Conservation (phyloP, 2,888 invertebrate genomes). For the Archips crataeganus region DNA sequence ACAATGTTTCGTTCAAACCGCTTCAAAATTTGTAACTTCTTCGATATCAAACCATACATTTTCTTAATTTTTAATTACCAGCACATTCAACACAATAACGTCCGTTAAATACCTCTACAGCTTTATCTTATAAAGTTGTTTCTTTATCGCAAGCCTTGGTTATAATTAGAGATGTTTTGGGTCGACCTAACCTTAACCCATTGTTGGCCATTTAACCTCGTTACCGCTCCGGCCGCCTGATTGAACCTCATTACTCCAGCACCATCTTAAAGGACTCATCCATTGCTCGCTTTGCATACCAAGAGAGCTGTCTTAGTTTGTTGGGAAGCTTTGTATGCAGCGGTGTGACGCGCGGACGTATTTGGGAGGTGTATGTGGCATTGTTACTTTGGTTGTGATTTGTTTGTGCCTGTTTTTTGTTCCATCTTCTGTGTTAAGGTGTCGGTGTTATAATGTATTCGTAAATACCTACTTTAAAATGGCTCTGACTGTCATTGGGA, state of each 20-base stretch:
- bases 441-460: neutral
- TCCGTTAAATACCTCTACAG: too few relatives aligned
- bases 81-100: too few relatives aligned
- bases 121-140: neutral
- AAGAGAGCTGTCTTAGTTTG: neutral
- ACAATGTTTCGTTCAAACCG: too few relatives aligned
- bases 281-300: slow-evolving; percentile 18
- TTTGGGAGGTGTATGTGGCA: neutral
- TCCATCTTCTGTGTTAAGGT: neutral
- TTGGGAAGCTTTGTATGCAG: neutral
- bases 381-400: slow-evolving; percentile 2
- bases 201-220: slow-evolving; percentile 62
- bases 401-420: neutral
- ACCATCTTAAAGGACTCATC: slow-evolving; percentile 12
- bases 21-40: too few relatives aligned
- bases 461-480: neutral
- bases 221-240: slow-evolving; percentile 49
- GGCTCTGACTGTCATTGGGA: neutral
- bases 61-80: too few relatives aligned
- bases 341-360: neutral
- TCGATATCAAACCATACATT: too few relatives aligned
- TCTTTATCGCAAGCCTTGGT: slow-evolving; percentile 3
- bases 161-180: slow-evolving; percentile 60
- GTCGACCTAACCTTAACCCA: slow-evolving; percentile 52
- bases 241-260: slow-evolving; percentile 21